Base-by-base conservation (phyloP, 2,888 invertebrate genomes). In the Perizoma affinitatum region DNA sequence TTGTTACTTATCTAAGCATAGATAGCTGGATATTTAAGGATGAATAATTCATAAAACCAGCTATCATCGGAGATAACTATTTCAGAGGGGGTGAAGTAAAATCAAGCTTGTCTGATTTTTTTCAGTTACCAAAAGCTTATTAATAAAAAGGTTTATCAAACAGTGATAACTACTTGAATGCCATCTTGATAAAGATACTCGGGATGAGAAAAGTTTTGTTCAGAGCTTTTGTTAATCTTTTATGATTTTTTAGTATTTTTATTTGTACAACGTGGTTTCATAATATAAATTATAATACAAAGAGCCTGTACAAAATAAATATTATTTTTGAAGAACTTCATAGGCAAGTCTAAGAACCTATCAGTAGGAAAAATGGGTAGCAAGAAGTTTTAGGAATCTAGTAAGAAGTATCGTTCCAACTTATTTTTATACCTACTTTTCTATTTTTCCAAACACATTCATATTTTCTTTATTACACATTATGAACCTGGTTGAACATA, bases 131-230 rank as follows among this genome's bases (percentile, higher is more conserved):
- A 49, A 47, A 36, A 51, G 52, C 45, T 57, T 59, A 22, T 60
- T 38, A 52, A 57, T 46, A 61, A 50, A 56, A 60, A 77, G 73
- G 76, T 81, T 82, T 81, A 79, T 82, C 75, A 83, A 71, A 71
- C 76, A 42, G 53, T 79, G 80, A 82, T 85, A 84, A 78, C 72
- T 76, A 76, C 69, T 72, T 72, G 78, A 80, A 81, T 78, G 75
- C 76, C 82, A 79, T 76, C 76, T 77, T 80, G 80, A 83, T 80
- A 79, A 68, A 59, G 49, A 46, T 66, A 63, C 54, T 63, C 49
- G 73, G 68, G 79, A 81, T 73, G 79, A 81, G 78, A 76, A 83
- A 86, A 85, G 75, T 83, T 84, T 69, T 42, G 42, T n/a, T 9
- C 50, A 45, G 53, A 61, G 67, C 76, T 73, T 71, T 78, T 73